Evolutionary conservation across 2,888 invertebrate species (phyloP).

Genomic region (Herminia tarsipennalis): DNA sequence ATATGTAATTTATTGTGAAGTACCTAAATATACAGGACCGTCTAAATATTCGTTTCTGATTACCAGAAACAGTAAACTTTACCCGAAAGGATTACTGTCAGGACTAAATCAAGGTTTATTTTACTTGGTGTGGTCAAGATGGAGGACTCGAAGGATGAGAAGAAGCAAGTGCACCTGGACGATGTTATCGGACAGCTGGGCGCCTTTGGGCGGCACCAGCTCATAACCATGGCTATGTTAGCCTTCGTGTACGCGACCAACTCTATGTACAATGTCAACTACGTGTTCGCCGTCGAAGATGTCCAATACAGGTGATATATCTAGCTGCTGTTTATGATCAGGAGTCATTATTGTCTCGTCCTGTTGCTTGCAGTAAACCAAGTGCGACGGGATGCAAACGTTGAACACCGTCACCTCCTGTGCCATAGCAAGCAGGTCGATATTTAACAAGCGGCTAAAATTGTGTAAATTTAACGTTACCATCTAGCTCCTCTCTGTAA

Average conservation of each 20-base stretch:
- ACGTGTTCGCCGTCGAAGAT: constrained; percentile 77
- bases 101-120: too few species aligned
- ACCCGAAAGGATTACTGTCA: not conserved
- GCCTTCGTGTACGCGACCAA: constrained; percentile 78
- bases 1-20: not conserved
- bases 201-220: constrained; percentile 80
- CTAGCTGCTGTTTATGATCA: too few species aligned
- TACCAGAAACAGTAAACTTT: not conserved
- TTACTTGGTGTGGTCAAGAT: constrained; percentile 18
- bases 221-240: constrained; percentile 69
- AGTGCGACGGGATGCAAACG: too few species aligned
- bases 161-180: constrained; percentile 67
- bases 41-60: too few species aligned
- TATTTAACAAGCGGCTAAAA: too few species aligned
- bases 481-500: too few species aligned
- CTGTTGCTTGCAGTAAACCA: too few species aligned
- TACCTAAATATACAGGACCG: too few species aligned
- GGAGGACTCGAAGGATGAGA: constrained; percentile 31
- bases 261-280: constrained; percentile 80
- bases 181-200: constrained; percentile 72
- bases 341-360: too few species aligned
- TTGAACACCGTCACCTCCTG: too few species aligned
- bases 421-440: too few species aligned
- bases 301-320: constrained; percentile 73
- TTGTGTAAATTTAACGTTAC: too few species aligned